Conservation (phyloP, 2,888 invertebrate genomes). For the Pterobdella sp. region DNA sequence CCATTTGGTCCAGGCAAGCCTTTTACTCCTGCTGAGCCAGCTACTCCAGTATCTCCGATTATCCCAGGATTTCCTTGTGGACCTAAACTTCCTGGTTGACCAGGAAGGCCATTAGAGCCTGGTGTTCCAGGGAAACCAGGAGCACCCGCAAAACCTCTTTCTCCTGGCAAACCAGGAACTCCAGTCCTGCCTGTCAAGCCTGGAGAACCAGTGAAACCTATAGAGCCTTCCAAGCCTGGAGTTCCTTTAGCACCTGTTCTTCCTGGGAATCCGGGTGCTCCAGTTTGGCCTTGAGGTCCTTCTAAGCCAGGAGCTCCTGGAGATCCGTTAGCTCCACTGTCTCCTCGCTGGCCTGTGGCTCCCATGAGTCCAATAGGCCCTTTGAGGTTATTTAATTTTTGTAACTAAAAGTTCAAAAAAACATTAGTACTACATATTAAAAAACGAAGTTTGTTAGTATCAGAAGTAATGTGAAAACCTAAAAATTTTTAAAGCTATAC, state of each 20-base stretch:
- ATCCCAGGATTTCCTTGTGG: slow-evolving; percentile 22
- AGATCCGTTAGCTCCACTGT: background rate
- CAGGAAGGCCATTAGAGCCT: slow-evolving; percentile 31
- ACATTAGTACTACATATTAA: background rate
- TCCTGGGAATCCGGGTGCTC: slow-evolving; percentile 26
- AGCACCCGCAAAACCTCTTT: slow-evolving; percentile 22
- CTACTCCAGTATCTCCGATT: background rate
- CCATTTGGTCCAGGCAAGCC: slow-evolving; percentile 76
- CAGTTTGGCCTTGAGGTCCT: slow-evolving; percentile 34
- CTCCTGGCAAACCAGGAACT: slow-evolving; percentile 23
- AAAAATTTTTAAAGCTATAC: too few species aligned
- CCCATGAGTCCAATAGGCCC: slow-evolving; percentile 29
- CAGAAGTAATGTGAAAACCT: too few species aligned
- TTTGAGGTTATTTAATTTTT: background rate
- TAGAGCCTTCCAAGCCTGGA: slow-evolving; percentile 28
- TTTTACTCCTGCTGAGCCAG: slow-evolving; percentile 58
- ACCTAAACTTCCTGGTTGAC: slow-evolving; percentile 29
- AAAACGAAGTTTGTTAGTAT: background rate
- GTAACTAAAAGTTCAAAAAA: background rate
- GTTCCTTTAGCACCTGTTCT: slow-evolving; percentile 26
- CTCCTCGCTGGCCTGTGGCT: slow-evolving; percentile 8
- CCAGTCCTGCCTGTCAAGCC: slow-evolving; percentile 33
- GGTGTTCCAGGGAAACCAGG: slow-evolving; percentile 24
- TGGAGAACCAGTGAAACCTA: slow-evolving; percentile 37
- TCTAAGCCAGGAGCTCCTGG: slow-evolving; percentile 27